A percentile compares a stretch with the other conserved stretches of the same genome.
These are phyloP conservation scores for Aspiorhynchus laticeps DNA, from an alignment of 2,113 vertebrate genomes.

Conservation along the genomic window DNA sequence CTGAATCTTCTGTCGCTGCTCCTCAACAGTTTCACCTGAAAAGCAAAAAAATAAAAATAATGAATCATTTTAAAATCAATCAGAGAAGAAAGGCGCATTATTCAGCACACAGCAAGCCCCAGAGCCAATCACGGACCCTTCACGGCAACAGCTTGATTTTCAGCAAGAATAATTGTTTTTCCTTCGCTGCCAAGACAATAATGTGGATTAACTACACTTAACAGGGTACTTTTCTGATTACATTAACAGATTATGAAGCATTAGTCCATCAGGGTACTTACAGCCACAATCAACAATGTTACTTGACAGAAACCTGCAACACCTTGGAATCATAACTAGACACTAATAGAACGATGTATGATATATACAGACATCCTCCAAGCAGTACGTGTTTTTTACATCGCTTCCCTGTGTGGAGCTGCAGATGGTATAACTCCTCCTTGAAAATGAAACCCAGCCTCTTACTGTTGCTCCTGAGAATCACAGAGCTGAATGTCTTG, in stretches of 20 bases:
- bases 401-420: background rate
- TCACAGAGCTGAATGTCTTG: background rate
- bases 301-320: background rate
- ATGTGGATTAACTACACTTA: constrained; percentile 71
- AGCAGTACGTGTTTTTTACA: background rate
- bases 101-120: background rate
- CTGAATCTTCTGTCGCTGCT: constrained; percentile 71
- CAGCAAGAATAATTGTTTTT: background rate
- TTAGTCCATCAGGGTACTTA: constrained; percentile 65
- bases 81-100: background rate
- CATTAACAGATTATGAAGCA: constrained; percentile 64
- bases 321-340: background rate
- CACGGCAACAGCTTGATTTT: background rate
- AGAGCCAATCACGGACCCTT: background rate
- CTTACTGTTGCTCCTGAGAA: background rate
- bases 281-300: constrained; percentile 55
- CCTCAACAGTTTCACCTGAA: constrained; percentile 83
- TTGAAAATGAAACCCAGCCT: background rate
- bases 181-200: constrained; percentile 60
- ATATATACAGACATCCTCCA: background rate
- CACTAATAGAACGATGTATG: background rate
- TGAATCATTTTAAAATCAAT: background rate
- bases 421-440: background rate
- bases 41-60: constrained; percentile 31
- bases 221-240: constrained; percentile 69